Percentiles rank a stretch among this genome's conserved stretches.
Evolutionary conservation across 2,888 invertebrate genomes (phyloP).

Genomic region (Cremastinae sp.): DNA sequence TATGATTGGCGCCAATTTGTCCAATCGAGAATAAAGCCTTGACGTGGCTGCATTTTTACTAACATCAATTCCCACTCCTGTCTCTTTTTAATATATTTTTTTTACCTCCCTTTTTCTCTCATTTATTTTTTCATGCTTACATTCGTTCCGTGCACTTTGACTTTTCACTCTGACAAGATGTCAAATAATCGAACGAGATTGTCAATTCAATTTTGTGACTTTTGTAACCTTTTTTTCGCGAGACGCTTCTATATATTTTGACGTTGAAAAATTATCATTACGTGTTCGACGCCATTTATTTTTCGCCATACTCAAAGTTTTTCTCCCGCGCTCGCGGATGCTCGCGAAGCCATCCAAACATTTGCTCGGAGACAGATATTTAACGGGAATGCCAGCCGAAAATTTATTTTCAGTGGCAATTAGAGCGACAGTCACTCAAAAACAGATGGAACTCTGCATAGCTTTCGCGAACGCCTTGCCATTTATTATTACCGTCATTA

Average conservation of each 20-base stretch:
- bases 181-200: constrained; percentile 5
- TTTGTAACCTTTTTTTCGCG: too few species aligned
- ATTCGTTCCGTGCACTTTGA: constrained; percentile 12
- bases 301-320: too few species aligned
- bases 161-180: not conserved
- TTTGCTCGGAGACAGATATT: not conserved
- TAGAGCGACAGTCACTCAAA: constrained; percentile 23
- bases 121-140: constrained; percentile 7
- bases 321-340: too few species aligned
- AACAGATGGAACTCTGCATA: constrained; percentile 1
- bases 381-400: not conserved
- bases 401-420: constrained; percentile 23
- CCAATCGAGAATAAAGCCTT: constrained; percentile 73
- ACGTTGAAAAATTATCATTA: too few species aligned
- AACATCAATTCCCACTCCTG: constrained; percentile 33
- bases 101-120: not conserved
- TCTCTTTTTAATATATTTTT: constrained; percentile 23
- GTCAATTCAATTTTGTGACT: too few species aligned
- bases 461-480: not conserved
- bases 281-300: too few species aligned
- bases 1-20: constrained; percentile 78
- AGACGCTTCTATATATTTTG: too few species aligned
- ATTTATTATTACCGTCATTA: constrained; percentile 23
- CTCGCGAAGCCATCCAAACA: too few species aligned
- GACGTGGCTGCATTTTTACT: constrained; percentile 67